Percentiles rank a stretch among this genome's conserved stretches.
phyloP scores from a whole-genome alignment of 2,113 vertebrate genomes.

The Neotragus pygmaeus region DNA sequence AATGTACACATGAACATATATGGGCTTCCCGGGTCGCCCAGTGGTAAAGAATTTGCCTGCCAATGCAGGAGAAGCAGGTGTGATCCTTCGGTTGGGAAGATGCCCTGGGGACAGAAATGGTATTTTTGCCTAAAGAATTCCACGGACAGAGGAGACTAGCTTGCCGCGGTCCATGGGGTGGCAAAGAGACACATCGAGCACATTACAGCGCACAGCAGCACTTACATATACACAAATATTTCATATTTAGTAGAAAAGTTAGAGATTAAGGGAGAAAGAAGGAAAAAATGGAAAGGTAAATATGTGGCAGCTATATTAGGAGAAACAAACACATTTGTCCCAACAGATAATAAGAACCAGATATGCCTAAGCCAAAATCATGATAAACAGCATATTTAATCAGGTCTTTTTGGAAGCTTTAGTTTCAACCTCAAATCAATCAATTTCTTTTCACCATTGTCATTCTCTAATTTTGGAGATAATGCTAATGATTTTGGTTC shows the following conservation, averaged over 20 bases:
- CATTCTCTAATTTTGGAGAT: not conserved
- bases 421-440: not conserved
- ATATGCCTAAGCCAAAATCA: not conserved
- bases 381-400: not conserved
- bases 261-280: not conserved
- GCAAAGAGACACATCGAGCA: accelerated
- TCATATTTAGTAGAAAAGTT: not conserved
- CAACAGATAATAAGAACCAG: not conserved
- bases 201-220: not conserved
- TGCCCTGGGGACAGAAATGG: not conserved
- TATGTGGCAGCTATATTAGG: not conserved
- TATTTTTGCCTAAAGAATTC: not conserved
- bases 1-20: not conserved
- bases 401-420: not conserved
- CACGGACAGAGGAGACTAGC: not conserved
- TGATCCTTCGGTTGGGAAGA: not conserved
- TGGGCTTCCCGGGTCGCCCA: accelerated
- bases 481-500: not conserved
- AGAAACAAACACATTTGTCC: not conserved
- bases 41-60: not conserved
- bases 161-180: not conserved
- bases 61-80: not conserved
- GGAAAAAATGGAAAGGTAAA: not conserved
- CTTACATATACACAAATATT: not conserved
- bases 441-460: not conserved